Evolutionary conservation across 30 jellyfish, hydroid and myxozoan species (phyloP).

Genomic region (Phacellophora camtschatica): DNA sequence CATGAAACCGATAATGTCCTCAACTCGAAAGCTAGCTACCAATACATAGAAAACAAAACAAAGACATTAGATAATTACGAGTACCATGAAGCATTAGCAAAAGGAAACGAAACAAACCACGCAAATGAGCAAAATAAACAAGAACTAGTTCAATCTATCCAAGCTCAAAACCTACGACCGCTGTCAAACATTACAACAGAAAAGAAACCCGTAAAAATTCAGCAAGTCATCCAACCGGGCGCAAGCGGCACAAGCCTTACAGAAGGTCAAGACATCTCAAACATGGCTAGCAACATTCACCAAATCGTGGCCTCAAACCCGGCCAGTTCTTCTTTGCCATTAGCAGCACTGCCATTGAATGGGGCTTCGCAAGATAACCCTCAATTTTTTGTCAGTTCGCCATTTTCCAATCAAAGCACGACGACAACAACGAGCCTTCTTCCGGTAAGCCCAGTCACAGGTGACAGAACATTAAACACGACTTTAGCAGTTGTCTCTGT

Average conservation of each 20-base stretch:
- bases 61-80: constrained; percentile 43
- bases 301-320: constrained; percentile 6
- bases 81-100: constrained; percentile 28
- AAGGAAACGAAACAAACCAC: neutral
- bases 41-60: constrained; percentile 50
- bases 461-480: constrained; percentile 29
- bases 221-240: neutral
- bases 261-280: neutral
- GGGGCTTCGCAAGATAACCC: neutral
- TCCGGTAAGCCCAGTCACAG: constrained; percentile 32
- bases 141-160: neutral
- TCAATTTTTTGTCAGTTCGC: constrained; percentile 43
- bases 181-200: neutral
- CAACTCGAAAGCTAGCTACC: constrained; percentile 54
- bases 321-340: constrained; percentile 2
- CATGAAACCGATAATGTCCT: constrained; percentile 2
- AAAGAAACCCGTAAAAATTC: neutral
- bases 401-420: constrained; percentile 27
- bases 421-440: constrained; percentile 25
- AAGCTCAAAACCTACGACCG: constrained; percentile 36
- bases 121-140: neutral
- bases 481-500: constrained; percentile 13
- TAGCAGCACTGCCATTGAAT: constrained; percentile 38
- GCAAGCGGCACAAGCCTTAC: neutral
- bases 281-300: neutral